These are phyloP conservation scores for Alviniconcha strummeri DNA, from an alignment of 2,888 invertebrate genomes.

Conservation along the genomic window DNA sequence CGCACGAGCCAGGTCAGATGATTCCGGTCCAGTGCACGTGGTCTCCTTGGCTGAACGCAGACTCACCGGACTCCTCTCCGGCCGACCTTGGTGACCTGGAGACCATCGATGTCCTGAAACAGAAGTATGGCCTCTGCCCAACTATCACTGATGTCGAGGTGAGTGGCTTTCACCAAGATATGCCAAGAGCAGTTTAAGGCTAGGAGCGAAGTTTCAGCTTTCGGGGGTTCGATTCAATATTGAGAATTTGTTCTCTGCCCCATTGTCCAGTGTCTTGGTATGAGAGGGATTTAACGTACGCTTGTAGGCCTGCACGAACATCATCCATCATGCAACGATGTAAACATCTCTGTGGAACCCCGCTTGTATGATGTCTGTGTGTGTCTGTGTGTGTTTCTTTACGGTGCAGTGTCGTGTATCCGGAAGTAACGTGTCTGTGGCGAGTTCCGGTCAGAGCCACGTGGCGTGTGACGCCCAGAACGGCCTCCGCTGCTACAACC, in stretches of 20 bases:
- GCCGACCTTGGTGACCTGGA: slow-evolving; percentile 56
- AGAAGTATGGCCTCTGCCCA: slow-evolving; percentile 56
- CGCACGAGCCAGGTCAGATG: background rate
- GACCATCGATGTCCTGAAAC: slow-evolving; percentile 46
- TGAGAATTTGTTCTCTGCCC: too few relatives aligned
- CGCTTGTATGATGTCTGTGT: too few relatives aligned
- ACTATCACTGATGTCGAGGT: slow-evolving; percentile 53
- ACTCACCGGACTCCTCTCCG: slow-evolving; percentile 47
- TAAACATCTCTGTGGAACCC: too few relatives aligned
- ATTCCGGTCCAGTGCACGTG: slow-evolving; percentile 49
- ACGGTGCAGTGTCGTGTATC: slow-evolving; percentile 6
- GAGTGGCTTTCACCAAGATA: background rate
- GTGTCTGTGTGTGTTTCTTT: too few relatives aligned
- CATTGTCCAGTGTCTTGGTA: too few relatives aligned
- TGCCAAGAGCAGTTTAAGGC: too few relatives aligned
- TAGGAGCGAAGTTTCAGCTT: too few relatives aligned
- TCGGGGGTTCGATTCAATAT: too few relatives aligned
- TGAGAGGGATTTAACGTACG: too few relatives aligned
- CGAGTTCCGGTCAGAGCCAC: slow-evolving; percentile 51
- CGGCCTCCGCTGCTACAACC: slow-evolving; percentile 64
- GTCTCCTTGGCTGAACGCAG: slow-evolving; percentile 60
- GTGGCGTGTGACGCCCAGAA: slow-evolving; percentile 61
- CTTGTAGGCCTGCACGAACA: too few relatives aligned
- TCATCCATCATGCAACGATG: too few relatives aligned
- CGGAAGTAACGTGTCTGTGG: slow-evolving; percentile 30